These are phyloP conservation scores for Drosophila yakuba DNA, from an alignment of 1,140 invertebrate genomes.

Conservation along the genomic window DNA sequence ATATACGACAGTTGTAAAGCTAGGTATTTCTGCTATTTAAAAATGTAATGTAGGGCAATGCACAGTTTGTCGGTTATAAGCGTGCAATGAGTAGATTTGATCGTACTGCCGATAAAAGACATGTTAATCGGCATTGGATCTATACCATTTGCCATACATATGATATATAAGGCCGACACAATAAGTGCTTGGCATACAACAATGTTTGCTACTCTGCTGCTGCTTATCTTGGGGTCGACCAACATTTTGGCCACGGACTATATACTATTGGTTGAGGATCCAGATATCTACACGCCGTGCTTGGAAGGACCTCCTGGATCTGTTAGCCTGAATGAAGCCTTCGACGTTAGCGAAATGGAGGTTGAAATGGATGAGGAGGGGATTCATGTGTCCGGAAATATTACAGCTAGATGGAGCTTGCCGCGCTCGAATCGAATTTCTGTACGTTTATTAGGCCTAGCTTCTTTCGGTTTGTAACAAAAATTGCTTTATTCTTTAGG, in stretches of 20 bases:
- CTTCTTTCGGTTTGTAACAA: neutral
- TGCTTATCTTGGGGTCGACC: neutral
- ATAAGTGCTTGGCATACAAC: neutral
- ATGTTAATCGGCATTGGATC: neutral
- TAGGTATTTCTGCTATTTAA: neutral
- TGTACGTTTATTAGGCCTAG: neutral
- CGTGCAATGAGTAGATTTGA: neutral
- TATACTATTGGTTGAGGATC: neutral
- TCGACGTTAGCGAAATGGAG: neutral
- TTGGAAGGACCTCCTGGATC: neutral
- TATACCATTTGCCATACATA: no score
- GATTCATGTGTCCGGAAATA: neutral
- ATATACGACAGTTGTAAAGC: neutral
- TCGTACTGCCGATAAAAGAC: neutral
- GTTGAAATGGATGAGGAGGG: neutral
- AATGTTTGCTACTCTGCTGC: neutral
- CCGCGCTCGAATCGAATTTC: constrained; percentile 1
- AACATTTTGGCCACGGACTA: neutral
- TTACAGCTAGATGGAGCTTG: neutral
- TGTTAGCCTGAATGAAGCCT: neutral
- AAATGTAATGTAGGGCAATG: neutral
- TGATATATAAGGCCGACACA: neutral
- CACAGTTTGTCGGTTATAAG: neutral
- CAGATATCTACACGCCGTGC: constrained; percentile 1
- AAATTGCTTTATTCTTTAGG: neutral